A percentile compares a stretch with the other conserved stretches of the same genome.
phyloP scores from a whole-genome alignment of 2,797 vertebrate genomes.

The Antennarius maculatus region DNA sequence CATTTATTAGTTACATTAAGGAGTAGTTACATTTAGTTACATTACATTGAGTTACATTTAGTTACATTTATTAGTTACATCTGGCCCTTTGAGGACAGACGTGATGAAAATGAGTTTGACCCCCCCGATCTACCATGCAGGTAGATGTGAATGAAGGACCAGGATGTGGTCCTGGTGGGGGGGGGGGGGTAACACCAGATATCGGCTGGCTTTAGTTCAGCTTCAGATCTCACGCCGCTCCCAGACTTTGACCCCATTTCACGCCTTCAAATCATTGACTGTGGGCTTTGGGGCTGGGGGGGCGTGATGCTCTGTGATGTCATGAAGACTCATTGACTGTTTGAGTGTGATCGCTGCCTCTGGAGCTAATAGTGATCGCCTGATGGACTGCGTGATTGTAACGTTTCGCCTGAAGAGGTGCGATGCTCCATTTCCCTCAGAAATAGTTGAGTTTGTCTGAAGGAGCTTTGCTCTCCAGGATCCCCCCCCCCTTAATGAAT shows the following conservation, averaged over 20 bases:
- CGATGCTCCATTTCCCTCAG: slow-evolving; percentile 51
- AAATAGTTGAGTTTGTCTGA: slow-evolving; percentile 36
- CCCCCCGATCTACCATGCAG: too few relatives aligned
- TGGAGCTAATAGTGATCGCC: slow-evolving; percentile 31
- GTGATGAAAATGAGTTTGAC: too few relatives aligned
- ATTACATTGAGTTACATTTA: too few relatives aligned
- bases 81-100: too few relatives aligned
- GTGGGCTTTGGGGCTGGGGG: slow-evolving; percentile 12
- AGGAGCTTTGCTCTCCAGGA: slow-evolving; percentile 19
- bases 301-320: slow-evolving; percentile 10
- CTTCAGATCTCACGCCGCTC: too few relatives aligned
- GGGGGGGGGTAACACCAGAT: too few relatives aligned
- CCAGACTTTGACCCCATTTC: background rate
- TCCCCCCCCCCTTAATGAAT: slow-evolving; percentile 11
- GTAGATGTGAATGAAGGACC: background rate
- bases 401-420: slow-evolving; percentile 50
- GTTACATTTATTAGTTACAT: too few relatives aligned
- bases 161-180: background rate
- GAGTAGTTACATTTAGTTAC: too few relatives aligned
- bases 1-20: too few relatives aligned
- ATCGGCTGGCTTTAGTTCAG: too few relatives aligned
- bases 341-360: slow-evolving; percentile 39
- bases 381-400: slow-evolving; percentile 53
- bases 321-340: slow-evolving; percentile 35
- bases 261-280: background rate